Conservation (phyloP, 2,113 vertebrate species). For the Menidia beryllina region DNA sequence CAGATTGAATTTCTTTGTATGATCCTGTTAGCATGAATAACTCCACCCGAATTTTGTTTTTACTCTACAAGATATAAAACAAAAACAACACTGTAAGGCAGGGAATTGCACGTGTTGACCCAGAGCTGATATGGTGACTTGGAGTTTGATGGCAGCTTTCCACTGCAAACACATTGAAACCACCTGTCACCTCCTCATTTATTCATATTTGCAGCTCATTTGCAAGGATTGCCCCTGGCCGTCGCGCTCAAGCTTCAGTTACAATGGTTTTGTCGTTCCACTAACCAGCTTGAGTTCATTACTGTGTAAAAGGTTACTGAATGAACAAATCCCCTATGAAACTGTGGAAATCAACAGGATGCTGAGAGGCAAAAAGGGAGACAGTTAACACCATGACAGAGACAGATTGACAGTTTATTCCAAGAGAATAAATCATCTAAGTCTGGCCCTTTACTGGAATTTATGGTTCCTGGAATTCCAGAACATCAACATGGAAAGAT, state of each 20-base stretch:
- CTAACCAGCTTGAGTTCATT: slow-evolving; percentile 49
- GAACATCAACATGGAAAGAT: slow-evolving; percentile 8
- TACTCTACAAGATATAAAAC: slow-evolving; percentile 46
- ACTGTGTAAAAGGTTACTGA: slow-evolving; percentile 18
- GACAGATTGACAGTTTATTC: slow-evolving; percentile 39
- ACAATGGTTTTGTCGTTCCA: slow-evolving; percentile 29
- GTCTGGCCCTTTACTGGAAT: slow-evolving; percentile 38
- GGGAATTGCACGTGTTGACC: slow-evolving; percentile 54
- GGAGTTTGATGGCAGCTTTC: slow-evolving; percentile 26
- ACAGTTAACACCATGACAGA: slow-evolving; percentile 28
- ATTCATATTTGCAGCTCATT: slow-evolving; percentile 58
- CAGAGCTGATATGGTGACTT: slow-evolving; percentile 41
- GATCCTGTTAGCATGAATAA: slow-evolving; percentile 33
- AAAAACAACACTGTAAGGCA: slow-evolving; percentile 55
- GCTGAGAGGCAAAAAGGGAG: not conserved
- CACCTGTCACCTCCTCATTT: slow-evolving; percentile 55
- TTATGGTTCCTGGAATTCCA: slow-evolving; percentile 18
- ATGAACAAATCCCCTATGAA: slow-evolving; percentile 29
- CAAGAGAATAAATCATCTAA: slow-evolving; percentile 32
- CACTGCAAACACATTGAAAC: slow-evolving; percentile 39
- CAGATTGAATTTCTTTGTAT: slow-evolving; percentile 22
- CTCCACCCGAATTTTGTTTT: not conserved
- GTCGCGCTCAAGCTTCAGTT: slow-evolving; percentile 36
- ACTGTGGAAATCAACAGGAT: slow-evolving; percentile 30
- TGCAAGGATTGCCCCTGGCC: slow-evolving; percentile 38